Evolutionary conservation across 2,113 vertebrate species (phyloP), one percentile per base, ranked within the genome.

Genomic region (Ptilonorhynchus violaceus): DNA sequence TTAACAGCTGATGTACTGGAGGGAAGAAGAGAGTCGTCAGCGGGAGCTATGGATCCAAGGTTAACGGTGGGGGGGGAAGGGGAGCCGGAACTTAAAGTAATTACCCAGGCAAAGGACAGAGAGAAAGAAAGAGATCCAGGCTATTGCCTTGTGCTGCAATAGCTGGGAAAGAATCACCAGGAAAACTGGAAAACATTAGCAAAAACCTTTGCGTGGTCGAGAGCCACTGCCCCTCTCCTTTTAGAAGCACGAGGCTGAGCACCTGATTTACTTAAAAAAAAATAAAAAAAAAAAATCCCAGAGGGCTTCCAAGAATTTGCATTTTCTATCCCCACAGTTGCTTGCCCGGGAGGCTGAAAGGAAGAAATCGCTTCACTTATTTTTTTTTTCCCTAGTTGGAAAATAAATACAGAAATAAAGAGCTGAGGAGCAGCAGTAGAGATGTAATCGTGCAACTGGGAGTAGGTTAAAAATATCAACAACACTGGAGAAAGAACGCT

Each of bases 1-100:
- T 97, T 93, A 98, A 91, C 97, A 98, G 98, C 97, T 98, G 97
- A 97, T 97, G 97, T 87, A 94, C 83, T 89, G 92, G 82, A 90
- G 81, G 50, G 69, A 88, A 84, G 81, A 78, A 85, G 74, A 50
- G 89, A 79, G 59, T 84, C 72, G 85, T 46, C 96, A 84, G 78
- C 93, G 76, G 68, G 75, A 96, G 75, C 97, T 93, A 39, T 84
- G 91, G 96, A 97, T 64, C 94, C 94, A 96, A 96, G 92, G 89
- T 89, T 96, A 97, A 73, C 35, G 68, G 94, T 22, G 92, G 6
- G 8, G 39, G 15, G 96, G 96, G 97, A 80, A 58, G 31, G 60
- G 56, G 35, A 69, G 33, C 6, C 44, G 42, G 66, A 94, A 89
- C 37, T 91, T 77, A n/a, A 77, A 91, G 94, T 59, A 63, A 90